Conservation (phyloP, 2,797 vertebrate genomes). For the Luscinia megarhynchos region DNA sequence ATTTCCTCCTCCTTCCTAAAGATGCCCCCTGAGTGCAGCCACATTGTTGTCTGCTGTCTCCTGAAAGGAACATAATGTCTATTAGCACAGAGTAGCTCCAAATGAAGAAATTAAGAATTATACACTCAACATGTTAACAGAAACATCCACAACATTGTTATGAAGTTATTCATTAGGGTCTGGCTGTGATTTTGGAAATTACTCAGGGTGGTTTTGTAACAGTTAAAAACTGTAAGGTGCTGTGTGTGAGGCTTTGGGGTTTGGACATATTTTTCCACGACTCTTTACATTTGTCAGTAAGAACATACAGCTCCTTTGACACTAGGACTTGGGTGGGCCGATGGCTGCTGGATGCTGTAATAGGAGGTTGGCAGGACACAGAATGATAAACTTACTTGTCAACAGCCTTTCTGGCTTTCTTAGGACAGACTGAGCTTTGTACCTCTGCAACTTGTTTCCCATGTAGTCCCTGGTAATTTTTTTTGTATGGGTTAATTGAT, state of each 20-base stretch:
- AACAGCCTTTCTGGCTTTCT: constrained; percentile 48
- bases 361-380: constrained; percentile 29
- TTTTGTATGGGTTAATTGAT: neutral
- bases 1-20: neutral
- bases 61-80: constrained; percentile 26
- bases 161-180: constrained; percentile 38
- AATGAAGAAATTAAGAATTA: neutral
- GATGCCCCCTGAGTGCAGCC: constrained; percentile 11
- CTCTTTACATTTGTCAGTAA: constrained; percentile 1
- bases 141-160: constrained; percentile 37
- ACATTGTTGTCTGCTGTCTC: constrained; percentile 46
- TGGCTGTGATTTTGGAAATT: constrained; percentile 60
- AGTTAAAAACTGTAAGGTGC: constrained; percentile 45
- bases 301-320: constrained; percentile 55
- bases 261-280: constrained; percentile 40
- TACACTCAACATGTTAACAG: constrained; percentile 5
- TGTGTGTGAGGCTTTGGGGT: constrained; percentile 19
- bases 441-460: constrained; percentile 29
- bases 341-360: constrained; percentile 52
- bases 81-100: constrained; percentile 11
- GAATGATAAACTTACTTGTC: constrained; percentile 67
- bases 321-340: constrained; percentile 60
- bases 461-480: neutral
- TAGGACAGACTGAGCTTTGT: constrained; percentile 38
- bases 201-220: constrained; percentile 33